A percentile compares a stretch with the other conserved stretches of the same genome.
Conservation (phyloP, 2,797 vertebrate genomes). For the Lindbergichthys nudifrons region DNA sequence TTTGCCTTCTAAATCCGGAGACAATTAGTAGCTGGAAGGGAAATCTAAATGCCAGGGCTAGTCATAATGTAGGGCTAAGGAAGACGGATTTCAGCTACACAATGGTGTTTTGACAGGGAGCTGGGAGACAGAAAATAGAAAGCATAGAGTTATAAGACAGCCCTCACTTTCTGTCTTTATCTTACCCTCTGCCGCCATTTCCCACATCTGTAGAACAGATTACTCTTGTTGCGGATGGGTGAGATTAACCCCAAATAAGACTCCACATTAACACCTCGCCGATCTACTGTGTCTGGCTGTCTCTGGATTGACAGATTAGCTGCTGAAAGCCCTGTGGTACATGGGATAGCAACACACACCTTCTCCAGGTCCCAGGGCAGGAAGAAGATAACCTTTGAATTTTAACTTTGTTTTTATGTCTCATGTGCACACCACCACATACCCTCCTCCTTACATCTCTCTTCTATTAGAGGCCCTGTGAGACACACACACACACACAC, state of each 20-base stretch:
- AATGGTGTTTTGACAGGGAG: constrained; percentile 58
- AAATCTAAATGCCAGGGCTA: constrained; percentile 64
- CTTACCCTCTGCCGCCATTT: constrained; percentile 30
- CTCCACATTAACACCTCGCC: constrained; percentile 63
- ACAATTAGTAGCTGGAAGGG: constrained; percentile 65
- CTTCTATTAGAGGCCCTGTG: constrained; percentile 11
- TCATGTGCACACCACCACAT: constrained; percentile 12
- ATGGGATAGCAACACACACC: constrained; percentile 17
- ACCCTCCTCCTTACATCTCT: constrained; percentile 22
- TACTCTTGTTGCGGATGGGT: constrained; percentile 36
- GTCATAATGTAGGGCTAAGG: constrained; percentile 53
- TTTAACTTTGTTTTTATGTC: constrained; percentile 20
- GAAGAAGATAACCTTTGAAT: constrained; percentile 28
- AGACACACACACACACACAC: constrained; percentile 23
- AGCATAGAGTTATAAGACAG: constrained; percentile 8
- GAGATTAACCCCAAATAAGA: constrained; percentile 62
- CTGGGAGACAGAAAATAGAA: constrained; percentile 40
- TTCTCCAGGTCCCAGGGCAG: constrained; percentile 21
- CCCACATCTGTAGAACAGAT: constrained; percentile 71
- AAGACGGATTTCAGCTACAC: constrained; percentile 53
- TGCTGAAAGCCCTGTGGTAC: constrained; percentile 40
- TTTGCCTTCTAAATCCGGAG: constrained; percentile 69
- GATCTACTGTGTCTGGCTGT: constrained; percentile 36
- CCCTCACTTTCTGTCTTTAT: constrained; percentile 31
- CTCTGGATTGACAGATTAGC: constrained; percentile 42